Evolutionary conservation across 2,113 vertebrate species (phyloP), one percentile per base, ranked within the genome.

Genomic region (Neolamprologus variostigma): DNA sequence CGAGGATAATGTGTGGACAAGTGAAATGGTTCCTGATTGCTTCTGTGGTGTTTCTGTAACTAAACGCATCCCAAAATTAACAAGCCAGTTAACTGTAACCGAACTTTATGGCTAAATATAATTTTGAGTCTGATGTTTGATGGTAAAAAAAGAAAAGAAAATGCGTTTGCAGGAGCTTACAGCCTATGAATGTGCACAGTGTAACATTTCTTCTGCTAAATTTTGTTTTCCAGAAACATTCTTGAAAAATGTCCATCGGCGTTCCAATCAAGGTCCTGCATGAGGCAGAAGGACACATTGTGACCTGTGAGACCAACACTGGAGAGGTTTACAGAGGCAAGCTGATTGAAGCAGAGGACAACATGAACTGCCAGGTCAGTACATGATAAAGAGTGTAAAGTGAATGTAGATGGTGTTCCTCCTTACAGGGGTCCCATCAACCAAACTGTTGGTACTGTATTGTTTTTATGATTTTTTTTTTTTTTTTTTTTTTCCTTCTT

Each of bases 231-330:
- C 26, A 93, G 89, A 28, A 81, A 87, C 3, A 59, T 14, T 1
- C 17, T 7, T 80, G 33, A 83, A 95, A 92, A 35, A 99, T 99
- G 98, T 99, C 98, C 0, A 99, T 99, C 5, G 98, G 98, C 0
- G 98, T 99, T 37, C 98, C 98, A 0, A 99, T 99, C 87, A 99
- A 99, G 90, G 99, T 99, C n/a, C 97, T 99, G 54, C 99, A 99
- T 3, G 99, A 99, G 91, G 99, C 99, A 0, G 99, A 99, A 92
- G 99, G 99, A 14, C 99, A 99, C 93, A 99, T 99, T 0, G 98
- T 99, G 42, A 99, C 98, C 0, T 99, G 99, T 4, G 99, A 99
- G 93, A 99, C 98, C 17, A 99, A 98, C 83, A 99, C 98, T 0
- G 98, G 98, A 1, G 99, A 99, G 51, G 98, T 99, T 8, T 99